Base-by-base conservation (phyloP, 2,888 invertebrate species). In the Conus canariensis region DNA sequence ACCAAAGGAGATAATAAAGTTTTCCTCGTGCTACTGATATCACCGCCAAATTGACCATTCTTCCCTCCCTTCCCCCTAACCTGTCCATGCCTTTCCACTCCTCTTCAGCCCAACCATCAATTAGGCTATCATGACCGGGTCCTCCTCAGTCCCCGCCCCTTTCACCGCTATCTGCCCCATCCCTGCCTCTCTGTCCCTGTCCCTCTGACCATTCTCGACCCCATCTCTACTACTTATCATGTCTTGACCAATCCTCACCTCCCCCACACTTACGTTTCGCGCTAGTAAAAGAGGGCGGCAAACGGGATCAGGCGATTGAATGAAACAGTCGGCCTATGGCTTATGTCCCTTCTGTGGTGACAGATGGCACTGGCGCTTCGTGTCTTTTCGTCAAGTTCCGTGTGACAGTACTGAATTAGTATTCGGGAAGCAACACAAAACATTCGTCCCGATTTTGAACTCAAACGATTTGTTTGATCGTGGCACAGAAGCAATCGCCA, bases 341-440 rank as follows among this genome's bases (percentile, higher is more conserved):
- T 89, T 89, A 85, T 64, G 67, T 89, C 89, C 89, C 89, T 85
- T 89, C 19, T 22, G 1, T 83, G 85, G 89, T 89, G 89, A 89
- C 85, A 83, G 89, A 85, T 89, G 89, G 83, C 85, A 89, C 83
- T 85, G 85, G 67, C 25, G 30, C 85, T 89, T 89, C 85, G 89
- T 89, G 77, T 56, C 85, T 85, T 89, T 70, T 85, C 89, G 89
- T 89, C 58, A 56, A 60, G 59, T 70, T 89, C 85, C 45, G 85
- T 56, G 74, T 77, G 77, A 85, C n/a, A 85, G 64, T 12, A 59
- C 30, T 64, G 22, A 89, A 89, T 89, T 89, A 89, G 45, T 58
- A 30, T 89, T 89, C 89, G 85, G 89, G 67, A 60, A 58, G 85
- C 89, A 74, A 60, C 89, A 85, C 85, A 89, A 89, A 89, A 89